Conservation (phyloP, 2,797 vertebrate genomes). For the Melanotaenia parkinsoni region DNA sequence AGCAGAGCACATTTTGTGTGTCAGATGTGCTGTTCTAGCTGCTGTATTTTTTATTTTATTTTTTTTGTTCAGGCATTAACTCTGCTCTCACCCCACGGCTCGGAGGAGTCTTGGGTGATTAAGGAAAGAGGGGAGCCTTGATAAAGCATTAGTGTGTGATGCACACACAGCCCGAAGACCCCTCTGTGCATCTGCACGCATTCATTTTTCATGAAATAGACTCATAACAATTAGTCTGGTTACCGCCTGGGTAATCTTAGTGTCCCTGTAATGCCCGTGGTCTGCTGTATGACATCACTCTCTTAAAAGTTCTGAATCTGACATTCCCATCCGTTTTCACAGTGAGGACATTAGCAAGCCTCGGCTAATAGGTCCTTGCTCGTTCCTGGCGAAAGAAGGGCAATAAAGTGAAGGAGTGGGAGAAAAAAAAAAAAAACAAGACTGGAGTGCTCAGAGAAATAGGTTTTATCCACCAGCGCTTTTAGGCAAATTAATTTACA, state of each 20-base stretch:
- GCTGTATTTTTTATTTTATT: slow-evolving; percentile 64
- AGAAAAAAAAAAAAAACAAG: slow-evolving; percentile 24
- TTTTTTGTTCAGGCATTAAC: slow-evolving; percentile 74
- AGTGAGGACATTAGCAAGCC: slow-evolving; percentile 77
- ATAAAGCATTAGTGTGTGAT: slow-evolving; percentile 83
- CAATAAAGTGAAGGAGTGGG: slow-evolving; percentile 67
- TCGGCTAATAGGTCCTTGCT: slow-evolving; percentile 69
- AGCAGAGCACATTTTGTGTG: slow-evolving; percentile 75
- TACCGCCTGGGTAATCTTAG: slow-evolving; percentile 83
- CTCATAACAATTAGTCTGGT: slow-evolving; percentile 87
- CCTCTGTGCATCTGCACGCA: slow-evolving; percentile 83
- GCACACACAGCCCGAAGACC: slow-evolving; percentile 73
- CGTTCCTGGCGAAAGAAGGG: slow-evolving; percentile 71
- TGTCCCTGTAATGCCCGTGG: slow-evolving; percentile 75
- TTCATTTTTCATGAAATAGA: slow-evolving; percentile 88
- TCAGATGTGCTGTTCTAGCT: slow-evolving; percentile 75
- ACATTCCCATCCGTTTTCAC: slow-evolving; percentile 82
- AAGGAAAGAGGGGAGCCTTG: slow-evolving; percentile 81
- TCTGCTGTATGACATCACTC: slow-evolving; percentile 84
- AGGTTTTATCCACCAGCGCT: slow-evolving; percentile 73
- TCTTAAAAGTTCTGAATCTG: slow-evolving; percentile 81
- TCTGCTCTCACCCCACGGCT: slow-evolving; percentile 74
- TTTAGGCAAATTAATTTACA: slow-evolving; percentile 79
- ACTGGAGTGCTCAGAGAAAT: slow-evolving; percentile 65
- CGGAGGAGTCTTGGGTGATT: slow-evolving; percentile 82